Evolutionary conservation across 2,113 vertebrate species (phyloP).

Genomic region (Cynocephalus volans): DNA sequence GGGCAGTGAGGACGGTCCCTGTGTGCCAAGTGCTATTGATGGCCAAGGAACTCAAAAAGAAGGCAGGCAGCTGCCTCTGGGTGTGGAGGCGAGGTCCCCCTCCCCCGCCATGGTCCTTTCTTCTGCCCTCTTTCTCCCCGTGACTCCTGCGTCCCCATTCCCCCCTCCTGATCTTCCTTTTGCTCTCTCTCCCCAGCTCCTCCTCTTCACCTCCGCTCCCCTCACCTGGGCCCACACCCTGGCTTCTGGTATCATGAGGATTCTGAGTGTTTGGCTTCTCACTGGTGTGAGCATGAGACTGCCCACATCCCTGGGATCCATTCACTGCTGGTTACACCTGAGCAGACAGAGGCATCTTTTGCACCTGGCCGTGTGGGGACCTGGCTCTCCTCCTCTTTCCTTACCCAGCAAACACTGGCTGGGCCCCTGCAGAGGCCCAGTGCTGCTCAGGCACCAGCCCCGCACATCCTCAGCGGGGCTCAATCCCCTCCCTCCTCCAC

Average conservation of each 20-base stretch:
- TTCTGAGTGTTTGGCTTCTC: not conserved
- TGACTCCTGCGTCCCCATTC: not conserved
- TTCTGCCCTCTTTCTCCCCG: not conserved
- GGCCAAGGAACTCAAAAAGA: not conserved
- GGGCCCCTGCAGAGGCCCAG: rapidly evolving
- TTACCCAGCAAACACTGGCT: not conserved
- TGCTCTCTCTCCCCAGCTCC: not conserved
- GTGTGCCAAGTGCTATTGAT: not conserved
- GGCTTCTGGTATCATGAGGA: not conserved
- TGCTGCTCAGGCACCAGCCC: not conserved
- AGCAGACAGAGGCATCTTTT: not conserved
- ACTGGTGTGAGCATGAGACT: rapidly evolving
- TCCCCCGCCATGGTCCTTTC: not conserved
- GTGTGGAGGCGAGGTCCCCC: not conserved
- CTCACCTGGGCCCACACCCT: not conserved
- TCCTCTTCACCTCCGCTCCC: not conserved
- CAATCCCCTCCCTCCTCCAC: not conserved
- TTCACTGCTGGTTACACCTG: not conserved
- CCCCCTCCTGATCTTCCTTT: not conserved
- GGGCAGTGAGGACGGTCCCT: not conserved
- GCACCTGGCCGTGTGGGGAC: not conserved
- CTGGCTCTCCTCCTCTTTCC: not conserved
- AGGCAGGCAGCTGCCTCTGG: not conserved
- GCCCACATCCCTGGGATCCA: not conserved
- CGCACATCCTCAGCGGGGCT: rapidly evolving